Evolutionary conservation across 23 tunicate genomes (phyloP), one percentile per base, ranked within the genome.

Genomic region (Botrylloides violaceus): DNA sequence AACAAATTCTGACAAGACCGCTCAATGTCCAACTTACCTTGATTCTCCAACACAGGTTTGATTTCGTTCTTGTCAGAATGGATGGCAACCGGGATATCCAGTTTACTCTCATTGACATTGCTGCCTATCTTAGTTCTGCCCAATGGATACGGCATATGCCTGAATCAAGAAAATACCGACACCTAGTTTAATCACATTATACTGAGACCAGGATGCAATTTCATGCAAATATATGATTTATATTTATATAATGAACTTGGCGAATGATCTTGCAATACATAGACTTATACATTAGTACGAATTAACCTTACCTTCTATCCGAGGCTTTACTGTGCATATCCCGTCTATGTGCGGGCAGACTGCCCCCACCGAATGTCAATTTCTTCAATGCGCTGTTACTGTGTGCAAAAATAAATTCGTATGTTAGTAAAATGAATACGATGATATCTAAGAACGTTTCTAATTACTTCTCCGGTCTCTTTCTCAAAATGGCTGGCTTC

Each of bases 401-500:
- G 65, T 25, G 15, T 18, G 58, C n/a, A 21, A 49, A 12, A 48
- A 19, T 19, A 21, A 49, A 19, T 49, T 49, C 20, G n/a, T 49
- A 20, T 21, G 58, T 20, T 49, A 21, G 58, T 19, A 49, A 1
- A 49, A 49, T 49, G 0, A 20, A 49, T 21, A n/a, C n/a, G n/a
- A n/a, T n/a, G n/a, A n/a, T n/a, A n/a, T n/a, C n/a, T n/a, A n/a
- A n/a, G n/a, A n/a, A n/a, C n/a, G n/a, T n/a, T 60, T 20, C 19
- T 23, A 29, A 12, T 68, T 43, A 68, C 74, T 36, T 68, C n/a
- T 68, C 74, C 4, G 74, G 74, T 1, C 74, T 68, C 27, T 86
- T 49, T 1, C 88, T 61, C 20, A 88, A 31, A 24, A 88, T 88
- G 35, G 96, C 77, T 4, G 96, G 96, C 77, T 81, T 88, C 35